These are phyloP conservation scores for Polypedilum vanderplanki DNA, from an alignment of 1,140 invertebrate species.

Conservation along the genomic window DNA sequence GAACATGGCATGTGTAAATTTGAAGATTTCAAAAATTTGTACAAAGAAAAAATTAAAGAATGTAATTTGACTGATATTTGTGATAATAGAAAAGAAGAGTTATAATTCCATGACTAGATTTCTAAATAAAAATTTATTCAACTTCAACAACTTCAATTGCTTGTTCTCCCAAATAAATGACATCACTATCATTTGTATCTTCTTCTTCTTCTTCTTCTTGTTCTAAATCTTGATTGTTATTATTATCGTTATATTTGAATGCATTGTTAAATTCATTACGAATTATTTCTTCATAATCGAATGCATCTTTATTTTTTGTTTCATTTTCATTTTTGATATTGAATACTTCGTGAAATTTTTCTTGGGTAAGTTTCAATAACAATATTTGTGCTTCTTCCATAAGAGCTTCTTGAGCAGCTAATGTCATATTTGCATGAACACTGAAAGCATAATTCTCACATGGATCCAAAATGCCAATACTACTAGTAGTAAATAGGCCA, in stretches of 20 bases:
- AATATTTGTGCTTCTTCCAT: background rate
- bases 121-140: background rate
- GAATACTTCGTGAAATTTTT: background rate
- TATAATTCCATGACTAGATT: background rate
- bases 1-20: conserved; percentile 33
- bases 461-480: background rate
- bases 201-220: too few relatives aligned
- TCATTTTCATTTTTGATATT: background rate
- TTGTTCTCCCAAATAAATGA: too few relatives aligned
- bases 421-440: background rate
- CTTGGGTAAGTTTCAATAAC: background rate
- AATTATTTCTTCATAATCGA: too few relatives aligned
- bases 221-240: too few relatives aligned
- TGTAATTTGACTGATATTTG: background rate
- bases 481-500: background rate
- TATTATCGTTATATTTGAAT: too few relatives aligned
- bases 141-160: too few relatives aligned
- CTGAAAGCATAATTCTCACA: background rate
- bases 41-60: background rate
- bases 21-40: background rate
- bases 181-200: too few relatives aligned
- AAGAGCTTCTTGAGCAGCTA: background rate
- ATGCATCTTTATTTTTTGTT: too few relatives aligned
- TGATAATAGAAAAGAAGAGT: background rate
- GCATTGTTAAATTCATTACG: too few relatives aligned